phyloP scores from a whole-genome alignment of 2,797 vertebrate species.

The Siniperca scherzeri region DNA sequence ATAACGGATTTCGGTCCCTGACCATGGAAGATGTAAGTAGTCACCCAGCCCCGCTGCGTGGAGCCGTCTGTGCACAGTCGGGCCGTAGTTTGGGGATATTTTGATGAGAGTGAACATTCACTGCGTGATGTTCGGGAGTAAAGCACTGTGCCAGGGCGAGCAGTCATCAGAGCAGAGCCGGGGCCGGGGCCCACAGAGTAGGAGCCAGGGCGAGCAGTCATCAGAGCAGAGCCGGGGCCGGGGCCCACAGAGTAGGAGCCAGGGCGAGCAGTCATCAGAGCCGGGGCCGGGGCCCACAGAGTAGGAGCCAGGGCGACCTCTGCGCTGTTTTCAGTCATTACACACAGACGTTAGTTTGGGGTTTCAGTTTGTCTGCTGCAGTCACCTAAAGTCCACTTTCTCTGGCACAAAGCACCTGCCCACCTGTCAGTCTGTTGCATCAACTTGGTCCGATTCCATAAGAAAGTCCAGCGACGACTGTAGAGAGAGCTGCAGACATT shows the following conservation, averaged over 20 bases:
- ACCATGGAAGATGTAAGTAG: slow-evolving; percentile 88
- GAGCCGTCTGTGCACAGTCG: not conserved
- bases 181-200: slow-evolving; percentile 10
- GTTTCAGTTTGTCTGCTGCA: not conserved
- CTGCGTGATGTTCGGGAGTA: not conserved
- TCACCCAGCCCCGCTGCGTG: too few relatives aligned
- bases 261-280: slow-evolving; percentile 28
- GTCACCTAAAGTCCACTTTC: not conserved
- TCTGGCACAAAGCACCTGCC: slow-evolving; percentile 64
- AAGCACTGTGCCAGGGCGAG: slow-evolving; percentile 23
- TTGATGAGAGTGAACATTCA: not conserved
- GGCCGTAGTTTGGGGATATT: not conserved
- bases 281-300: not conserved
- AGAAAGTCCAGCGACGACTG: not conserved
- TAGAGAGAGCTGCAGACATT: not conserved
- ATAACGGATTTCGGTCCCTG: slow-evolving; percentile 73
- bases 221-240: not conserved
- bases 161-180: not conserved
- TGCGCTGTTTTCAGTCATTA: not conserved
- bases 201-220: slow-evolving; percentile 28
- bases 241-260: slow-evolving; percentile 3
- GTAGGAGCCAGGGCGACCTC: not conserved
- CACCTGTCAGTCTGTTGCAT: slow-evolving; percentile 60
- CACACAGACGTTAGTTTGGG: not conserved
- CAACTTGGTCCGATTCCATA: not conserved